Conservation (phyloP, 1,140 invertebrate genomes). For the Polyergus mexicanus region DNA sequence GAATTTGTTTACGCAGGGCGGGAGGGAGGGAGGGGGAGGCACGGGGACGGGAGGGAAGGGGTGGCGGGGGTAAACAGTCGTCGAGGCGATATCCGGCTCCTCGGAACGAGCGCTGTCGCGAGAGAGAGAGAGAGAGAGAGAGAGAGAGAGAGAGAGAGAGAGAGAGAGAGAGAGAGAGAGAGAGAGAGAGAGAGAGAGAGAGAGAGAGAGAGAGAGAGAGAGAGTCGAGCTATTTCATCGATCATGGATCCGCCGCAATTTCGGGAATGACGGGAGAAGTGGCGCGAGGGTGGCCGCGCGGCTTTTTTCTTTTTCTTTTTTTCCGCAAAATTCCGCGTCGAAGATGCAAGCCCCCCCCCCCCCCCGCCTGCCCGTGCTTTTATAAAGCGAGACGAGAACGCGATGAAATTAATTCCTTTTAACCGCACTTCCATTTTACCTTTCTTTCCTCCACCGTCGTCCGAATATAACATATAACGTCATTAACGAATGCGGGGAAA, state of each 20-base stretch:
- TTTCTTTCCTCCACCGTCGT: too few relatives aligned
- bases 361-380: neutral
- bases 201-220: neutral
- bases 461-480: too few relatives aligned
- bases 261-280: neutral
- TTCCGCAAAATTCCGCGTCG: neutral
- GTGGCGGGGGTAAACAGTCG: conserved; percentile 4
- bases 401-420: neutral
- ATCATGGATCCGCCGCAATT: neutral
- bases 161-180: neutral
- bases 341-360: neutral
- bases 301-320: neutral
- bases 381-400: neutral
- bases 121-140: neutral
- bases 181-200: neutral
- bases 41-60: neutral
- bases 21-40: too few relatives aligned
- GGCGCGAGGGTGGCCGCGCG: neutral
- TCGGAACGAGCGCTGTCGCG: conserved; percentile 25
- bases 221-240: neutral
- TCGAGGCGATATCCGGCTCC: neutral
- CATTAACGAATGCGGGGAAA: too few relatives aligned
- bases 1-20: conserved; percentile 30
- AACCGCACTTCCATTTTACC: neutral
- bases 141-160: too few relatives aligned